Conservation (phyloP, 2,888 invertebrate genomes). For the Mimas tiliae region DNA sequence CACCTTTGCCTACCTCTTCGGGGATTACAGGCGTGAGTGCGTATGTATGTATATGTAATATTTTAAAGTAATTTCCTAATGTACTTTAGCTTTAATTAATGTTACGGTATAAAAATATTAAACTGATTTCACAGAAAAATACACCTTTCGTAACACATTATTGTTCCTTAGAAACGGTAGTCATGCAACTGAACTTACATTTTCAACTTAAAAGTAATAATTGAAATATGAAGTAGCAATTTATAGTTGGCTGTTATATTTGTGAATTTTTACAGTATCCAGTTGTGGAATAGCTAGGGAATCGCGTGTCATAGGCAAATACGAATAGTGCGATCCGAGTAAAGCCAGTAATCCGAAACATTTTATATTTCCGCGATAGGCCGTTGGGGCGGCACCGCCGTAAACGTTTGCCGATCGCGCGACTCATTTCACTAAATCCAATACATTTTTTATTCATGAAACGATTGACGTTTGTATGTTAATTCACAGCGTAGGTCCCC, state of each 20-base stretch:
- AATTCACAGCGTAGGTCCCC: conserved; percentile 80
- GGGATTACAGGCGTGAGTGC: too few species aligned
- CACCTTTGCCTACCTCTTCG: too few species aligned
- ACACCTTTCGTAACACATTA: too few species aligned
- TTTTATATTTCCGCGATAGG: conserved; percentile 75
- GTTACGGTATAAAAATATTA: too few species aligned
- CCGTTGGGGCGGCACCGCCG: conserved; percentile 63
- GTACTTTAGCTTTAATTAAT: neutral
- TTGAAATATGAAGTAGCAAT: neutral
- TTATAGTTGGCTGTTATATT: neutral
- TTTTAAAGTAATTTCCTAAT: neutral
- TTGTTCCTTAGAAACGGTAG: too few species aligned
- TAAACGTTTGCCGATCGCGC: conserved; percentile 67
- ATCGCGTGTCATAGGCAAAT: conserved; percentile 58
- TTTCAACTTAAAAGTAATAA: neutral
- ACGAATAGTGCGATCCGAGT: conserved; percentile 58
- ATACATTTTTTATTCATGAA: conserved; percentile 85
- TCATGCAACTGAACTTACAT: neutral
- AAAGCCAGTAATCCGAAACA: conserved; percentile 61
- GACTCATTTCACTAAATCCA: conserved; percentile 82
- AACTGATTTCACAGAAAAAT: too few species aligned
- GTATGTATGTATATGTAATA: too few species aligned
- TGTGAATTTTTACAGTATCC: conserved; percentile 24
- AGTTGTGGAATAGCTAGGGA: conserved; percentile 41
- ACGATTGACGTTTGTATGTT: conserved; percentile 85